These are phyloP conservation scores for Gorsachius goisagi DNA, from an alignment of 2,113 vertebrate genomes.

Conservation along the genomic window DNA sequence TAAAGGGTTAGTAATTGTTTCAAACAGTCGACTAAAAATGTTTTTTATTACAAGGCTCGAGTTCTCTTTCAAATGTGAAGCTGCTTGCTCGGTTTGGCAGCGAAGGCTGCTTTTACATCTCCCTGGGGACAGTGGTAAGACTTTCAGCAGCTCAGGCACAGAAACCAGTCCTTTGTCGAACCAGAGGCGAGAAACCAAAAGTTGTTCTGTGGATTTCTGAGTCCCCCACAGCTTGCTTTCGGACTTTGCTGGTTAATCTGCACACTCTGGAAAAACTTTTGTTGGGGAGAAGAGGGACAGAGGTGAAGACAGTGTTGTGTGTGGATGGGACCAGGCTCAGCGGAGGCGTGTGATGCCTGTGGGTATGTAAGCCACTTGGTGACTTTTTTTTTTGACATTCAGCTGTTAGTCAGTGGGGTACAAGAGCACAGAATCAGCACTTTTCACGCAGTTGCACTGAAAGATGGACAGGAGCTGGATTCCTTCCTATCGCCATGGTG, in stretches of 20 bases:
- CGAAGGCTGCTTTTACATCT: background rate
- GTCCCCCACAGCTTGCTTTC: background rate
- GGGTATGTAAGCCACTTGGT: background rate
- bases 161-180: constrained; percentile 3
- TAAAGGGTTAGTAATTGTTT: constrained; percentile 51
- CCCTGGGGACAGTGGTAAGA: constrained; percentile 29
- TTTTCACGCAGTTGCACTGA: background rate
- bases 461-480: background rate
- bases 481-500: accelerated
- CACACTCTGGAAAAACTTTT: background rate
- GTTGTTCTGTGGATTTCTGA: background rate
- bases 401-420: background rate
- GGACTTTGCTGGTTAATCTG: background rate
- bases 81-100: constrained; percentile 31
- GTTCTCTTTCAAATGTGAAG: constrained; percentile 14
- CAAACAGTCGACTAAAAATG: constrained; percentile 4
- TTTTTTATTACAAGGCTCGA: background rate
- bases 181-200: constrained; percentile 8
- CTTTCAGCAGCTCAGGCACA: constrained; percentile 31
- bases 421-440: background rate
- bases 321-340: background rate
- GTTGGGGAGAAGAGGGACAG: background rate
- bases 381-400: background rate
- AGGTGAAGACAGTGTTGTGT: background rate
- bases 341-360: accelerated